A percentile compares a stretch with the other conserved stretches of the same genome.
Conservation (phyloP, 30 jellyfish, hydroid and myxozoan genomes). For the Hydractinia symbiolongicarpus region DNA sequence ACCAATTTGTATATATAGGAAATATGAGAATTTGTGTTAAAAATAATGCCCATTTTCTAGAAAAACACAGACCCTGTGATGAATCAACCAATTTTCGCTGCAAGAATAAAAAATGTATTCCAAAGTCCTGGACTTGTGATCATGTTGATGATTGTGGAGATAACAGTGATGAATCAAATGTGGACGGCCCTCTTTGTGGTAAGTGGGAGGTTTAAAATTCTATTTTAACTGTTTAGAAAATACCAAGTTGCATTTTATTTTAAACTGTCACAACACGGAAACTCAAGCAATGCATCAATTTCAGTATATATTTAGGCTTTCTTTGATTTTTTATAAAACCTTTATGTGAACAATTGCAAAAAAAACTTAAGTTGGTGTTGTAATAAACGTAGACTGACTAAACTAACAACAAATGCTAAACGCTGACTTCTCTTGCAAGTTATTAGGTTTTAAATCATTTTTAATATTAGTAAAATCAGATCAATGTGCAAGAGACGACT, state of each 20-base stretch:
- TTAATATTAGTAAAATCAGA: conserved; percentile 6
- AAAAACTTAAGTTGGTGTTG: no score
- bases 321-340: no score
- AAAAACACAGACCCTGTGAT: not conserved
- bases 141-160: conserved; percentile 76
- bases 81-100: conserved; percentile 39
- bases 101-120: conserved; percentile 18
- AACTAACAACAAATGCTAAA: not conserved
- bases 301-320: no score
- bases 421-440: not conserved
- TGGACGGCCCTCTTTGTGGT: conserved; percentile 38
- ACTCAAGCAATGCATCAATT: no score
- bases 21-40: no score
- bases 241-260: no score
- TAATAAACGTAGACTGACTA: not conserved
- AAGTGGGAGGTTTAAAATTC: not conserved
- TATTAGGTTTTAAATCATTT: not conserved
- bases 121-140: conserved; percentile 32
- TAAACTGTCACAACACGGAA: no score
- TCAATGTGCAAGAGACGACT: conserved; percentile 40
- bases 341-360: no score
- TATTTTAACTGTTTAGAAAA: not conserved
- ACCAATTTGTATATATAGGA: no score
- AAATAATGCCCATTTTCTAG: not conserved
- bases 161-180: conserved; percentile 75